Evolutionary conservation across 2,113 vertebrate genomes (phyloP).

Genomic region (Vidua chalybeata): DNA sequence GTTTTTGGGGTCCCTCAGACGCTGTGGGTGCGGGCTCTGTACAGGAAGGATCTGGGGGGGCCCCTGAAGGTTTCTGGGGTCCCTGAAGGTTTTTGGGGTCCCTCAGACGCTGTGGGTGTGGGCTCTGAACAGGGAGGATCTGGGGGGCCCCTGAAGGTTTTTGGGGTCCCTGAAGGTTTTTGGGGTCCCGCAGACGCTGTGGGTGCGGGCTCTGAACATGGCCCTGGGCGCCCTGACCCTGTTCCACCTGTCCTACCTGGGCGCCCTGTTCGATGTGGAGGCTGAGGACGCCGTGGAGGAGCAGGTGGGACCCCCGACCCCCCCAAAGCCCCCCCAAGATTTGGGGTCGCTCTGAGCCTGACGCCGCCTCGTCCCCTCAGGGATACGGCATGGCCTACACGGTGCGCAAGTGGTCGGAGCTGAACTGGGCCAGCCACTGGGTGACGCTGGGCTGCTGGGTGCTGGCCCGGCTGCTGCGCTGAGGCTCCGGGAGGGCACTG

Average conservation of each 20-base stretch:
- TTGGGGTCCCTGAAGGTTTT: neutral
- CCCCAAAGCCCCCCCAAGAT: accelerated
- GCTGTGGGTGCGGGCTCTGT: neutral
- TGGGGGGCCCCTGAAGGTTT: too few species aligned
- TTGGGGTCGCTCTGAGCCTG: neutral
- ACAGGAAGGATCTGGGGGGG: too few species aligned
- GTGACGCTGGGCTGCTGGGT: neutral
- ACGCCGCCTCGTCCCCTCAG: neutral
- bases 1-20: neutral
- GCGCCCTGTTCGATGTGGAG: neutral
- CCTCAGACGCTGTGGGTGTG: too few species aligned
- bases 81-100: neutral
- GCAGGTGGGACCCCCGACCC: neutral
- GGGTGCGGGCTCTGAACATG: neutral
- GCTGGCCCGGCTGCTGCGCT: neutral
- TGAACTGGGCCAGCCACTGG: neutral
- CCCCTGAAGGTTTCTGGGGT: neutral
- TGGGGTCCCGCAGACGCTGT: neutral
- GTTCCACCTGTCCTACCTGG: neutral
- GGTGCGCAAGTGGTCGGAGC: neutral
- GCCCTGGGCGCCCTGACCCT: neutral
- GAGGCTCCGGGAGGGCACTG: neutral
- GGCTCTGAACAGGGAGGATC: too few species aligned
- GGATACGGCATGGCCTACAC: neutral
- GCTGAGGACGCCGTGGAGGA: neutral